Conservation (phyloP, 2,797 vertebrate species). For the Amazona finschi region DNA sequence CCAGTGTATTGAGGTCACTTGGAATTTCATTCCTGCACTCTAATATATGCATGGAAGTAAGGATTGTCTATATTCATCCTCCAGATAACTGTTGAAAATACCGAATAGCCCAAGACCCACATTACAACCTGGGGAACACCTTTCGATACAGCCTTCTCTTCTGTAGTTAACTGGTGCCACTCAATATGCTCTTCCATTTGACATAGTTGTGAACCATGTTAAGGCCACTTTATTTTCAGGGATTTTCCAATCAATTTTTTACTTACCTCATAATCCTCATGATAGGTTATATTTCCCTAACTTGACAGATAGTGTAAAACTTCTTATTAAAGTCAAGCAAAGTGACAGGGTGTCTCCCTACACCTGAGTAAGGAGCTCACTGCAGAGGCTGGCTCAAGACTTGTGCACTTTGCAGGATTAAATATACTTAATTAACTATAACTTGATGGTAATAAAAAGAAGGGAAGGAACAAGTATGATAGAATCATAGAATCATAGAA, state of each 20-base stretch:
- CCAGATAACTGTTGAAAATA: background rate
- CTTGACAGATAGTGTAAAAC: background rate
- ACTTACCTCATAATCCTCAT: background rate
- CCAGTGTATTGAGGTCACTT: background rate
- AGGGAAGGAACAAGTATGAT: background rate
- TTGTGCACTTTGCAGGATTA: background rate
- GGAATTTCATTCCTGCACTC: background rate
- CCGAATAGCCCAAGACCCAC: background rate
- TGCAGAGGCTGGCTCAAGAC: background rate
- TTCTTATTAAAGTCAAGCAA: background rate
- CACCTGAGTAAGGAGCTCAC: background rate
- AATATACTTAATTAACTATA: background rate
- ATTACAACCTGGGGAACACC: background rate
- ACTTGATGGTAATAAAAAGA: background rate
- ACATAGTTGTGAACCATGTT: background rate
- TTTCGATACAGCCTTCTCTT: background rate
- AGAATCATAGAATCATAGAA: too few relatives aligned
- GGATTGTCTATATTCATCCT: background rate
- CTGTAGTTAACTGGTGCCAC: background rate
- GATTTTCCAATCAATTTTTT: background rate
- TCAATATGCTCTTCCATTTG: background rate
- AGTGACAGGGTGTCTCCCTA: background rate
- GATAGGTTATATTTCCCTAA: background rate
- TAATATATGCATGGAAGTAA: background rate
- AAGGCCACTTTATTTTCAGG: background rate